These are phyloP conservation scores for Onchidella celtica DNA, from an alignment of 2,888 invertebrate species.

Conservation along the genomic window DNA sequence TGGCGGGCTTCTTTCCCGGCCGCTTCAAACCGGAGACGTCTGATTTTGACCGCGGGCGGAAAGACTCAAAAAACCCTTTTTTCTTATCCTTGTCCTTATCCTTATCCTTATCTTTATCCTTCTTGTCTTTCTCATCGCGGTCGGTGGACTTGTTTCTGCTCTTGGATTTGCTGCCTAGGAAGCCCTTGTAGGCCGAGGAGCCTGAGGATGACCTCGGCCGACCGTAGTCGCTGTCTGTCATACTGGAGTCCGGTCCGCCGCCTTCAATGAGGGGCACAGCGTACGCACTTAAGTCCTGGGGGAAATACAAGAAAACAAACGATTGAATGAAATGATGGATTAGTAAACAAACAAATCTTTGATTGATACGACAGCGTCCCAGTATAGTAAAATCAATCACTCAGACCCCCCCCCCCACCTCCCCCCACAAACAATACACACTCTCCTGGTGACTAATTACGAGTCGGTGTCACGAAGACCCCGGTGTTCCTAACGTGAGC, in stretches of 20 bases:
- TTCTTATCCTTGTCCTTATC: conserved; percentile 70
- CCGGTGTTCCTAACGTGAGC: no score
- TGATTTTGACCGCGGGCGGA: conserved; percentile 77
- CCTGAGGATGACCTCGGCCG: conserved; percentile 69
- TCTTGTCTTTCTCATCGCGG: conserved; percentile 56
- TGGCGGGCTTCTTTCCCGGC: conserved; percentile 64
- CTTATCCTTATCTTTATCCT: conserved; percentile 52
- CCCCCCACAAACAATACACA: no score
- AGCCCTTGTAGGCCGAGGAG: conserved; percentile 67
- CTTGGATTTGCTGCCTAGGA: conserved; percentile 64
- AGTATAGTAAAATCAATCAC: no score
- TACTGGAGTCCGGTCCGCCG: conserved; percentile 57
- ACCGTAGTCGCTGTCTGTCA: conserved; percentile 58
- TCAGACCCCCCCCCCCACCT: no score
- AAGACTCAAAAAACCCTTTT: conserved; percentile 74
- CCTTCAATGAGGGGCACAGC: conserved; percentile 76
- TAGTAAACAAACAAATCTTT: not conserved
- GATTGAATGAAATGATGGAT: conserved; percentile 20
- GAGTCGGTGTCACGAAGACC: no score
- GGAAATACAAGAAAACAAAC: conserved; percentile 12
- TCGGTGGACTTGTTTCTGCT: conserved; percentile 73
- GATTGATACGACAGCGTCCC: no score
- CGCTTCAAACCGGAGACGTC: conserved; percentile 75
- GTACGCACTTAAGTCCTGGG: conserved; percentile 79
- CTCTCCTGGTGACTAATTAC: no score